phyloP scores from a whole-genome alignment of 2,797 vertebrate genomes.

The Octomys mimax region DNA sequence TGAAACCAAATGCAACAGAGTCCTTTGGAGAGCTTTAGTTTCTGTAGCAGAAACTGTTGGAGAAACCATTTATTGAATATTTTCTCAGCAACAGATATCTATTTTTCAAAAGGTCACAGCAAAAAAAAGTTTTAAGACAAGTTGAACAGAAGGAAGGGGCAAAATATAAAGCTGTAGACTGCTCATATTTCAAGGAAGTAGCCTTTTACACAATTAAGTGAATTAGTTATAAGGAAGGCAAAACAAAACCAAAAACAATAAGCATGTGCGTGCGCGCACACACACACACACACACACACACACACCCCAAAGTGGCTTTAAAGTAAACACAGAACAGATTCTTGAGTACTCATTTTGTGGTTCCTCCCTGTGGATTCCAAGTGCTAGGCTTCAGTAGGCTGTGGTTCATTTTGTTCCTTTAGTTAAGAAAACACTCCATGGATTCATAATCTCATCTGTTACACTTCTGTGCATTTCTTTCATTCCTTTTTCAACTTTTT shows the following conservation, averaged over 20 bases:
- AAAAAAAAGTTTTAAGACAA: neutral
- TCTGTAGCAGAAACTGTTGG: neutral
- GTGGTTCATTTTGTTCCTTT: constrained; percentile 28
- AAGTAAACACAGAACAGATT: neutral
- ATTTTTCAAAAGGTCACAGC: constrained; percentile 19
- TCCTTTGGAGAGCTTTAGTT: neutral
- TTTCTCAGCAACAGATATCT: constrained; percentile 27
- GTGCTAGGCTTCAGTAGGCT: neutral
- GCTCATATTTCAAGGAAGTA: neutral
- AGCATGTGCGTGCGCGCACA: too few relatives aligned
- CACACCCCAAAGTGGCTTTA: neutral
- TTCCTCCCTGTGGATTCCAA: neutral
- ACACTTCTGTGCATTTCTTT: neutral
- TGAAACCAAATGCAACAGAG: neutral
- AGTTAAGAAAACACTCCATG: neutral
- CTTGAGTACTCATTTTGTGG: neutral
- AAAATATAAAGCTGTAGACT: neutral
- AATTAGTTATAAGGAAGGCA: neutral
- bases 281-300: neutral
- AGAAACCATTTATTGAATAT: neutral
- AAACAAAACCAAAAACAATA: neutral
- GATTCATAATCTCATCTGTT: constrained; percentile 30
- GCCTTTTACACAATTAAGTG: neutral
- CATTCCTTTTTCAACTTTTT: neutral
- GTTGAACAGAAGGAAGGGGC: neutral